Conservation (phyloP, 2,888 invertebrate genomes). For the Phytoseiulus persimilis region DNA sequence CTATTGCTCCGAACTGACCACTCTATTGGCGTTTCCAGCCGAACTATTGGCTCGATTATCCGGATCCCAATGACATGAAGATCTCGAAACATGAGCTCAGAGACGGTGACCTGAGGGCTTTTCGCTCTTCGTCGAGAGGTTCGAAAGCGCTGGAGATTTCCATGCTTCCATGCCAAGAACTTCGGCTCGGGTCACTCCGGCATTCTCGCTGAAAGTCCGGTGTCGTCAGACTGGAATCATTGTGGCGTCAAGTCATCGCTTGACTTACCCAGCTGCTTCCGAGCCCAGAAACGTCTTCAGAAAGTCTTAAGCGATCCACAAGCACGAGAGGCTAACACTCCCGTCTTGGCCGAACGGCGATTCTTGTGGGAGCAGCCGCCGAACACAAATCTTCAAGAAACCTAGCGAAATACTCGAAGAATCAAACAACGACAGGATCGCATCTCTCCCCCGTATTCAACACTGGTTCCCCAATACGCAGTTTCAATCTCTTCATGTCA, state of each 20-base stretch:
- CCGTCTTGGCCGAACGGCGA: neutral
- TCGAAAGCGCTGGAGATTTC: neutral
- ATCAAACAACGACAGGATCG: no score
- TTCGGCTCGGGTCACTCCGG: neutral
- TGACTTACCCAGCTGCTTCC: neutral
- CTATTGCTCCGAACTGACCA: no score
- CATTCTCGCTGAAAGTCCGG: neutral
- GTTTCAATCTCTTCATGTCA: no score
- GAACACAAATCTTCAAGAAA: neutral
- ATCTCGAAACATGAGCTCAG: no score
- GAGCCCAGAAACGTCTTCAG: neutral
- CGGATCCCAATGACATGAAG: no score
- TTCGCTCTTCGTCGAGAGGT: neutral
- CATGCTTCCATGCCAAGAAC: neutral
- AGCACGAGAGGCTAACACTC: neutral
- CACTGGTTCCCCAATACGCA: no score
- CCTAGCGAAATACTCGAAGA: neutral
- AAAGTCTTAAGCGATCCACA: neutral
- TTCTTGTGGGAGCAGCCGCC: neutral
- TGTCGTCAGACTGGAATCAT: neutral
- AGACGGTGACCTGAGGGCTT: no score
- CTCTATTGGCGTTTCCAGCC: no score
- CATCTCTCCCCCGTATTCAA: no score
- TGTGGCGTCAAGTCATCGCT: constrained; percentile 5
- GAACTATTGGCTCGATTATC: no score